Base-by-base conservation (phyloP, 2,888 invertebrate genomes). In the Macrosiphum euphorbiae region DNA sequence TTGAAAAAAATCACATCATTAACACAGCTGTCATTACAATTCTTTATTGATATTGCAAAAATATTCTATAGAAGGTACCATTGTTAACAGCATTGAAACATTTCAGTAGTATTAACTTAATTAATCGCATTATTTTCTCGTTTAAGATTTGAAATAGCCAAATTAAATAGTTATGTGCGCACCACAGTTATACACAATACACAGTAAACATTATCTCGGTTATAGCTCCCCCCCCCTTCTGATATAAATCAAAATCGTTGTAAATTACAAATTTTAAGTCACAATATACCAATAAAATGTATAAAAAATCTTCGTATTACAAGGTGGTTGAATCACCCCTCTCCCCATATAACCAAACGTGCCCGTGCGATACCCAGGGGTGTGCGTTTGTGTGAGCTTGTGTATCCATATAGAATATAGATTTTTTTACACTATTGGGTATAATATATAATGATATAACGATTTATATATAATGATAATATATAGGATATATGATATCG, bases 401-500 rank as follows among this genome's bases (percentile, higher is more conserved):
- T 67, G 35, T 67, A 55, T 55, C 35, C 4, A 44, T 67, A 67
- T 35, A 35, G 16, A 35, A 7, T 67, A 35, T 35, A 67, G 16
- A 67, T 67, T 35, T n/a, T 67, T 13, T 67, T 67, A 67, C 7
- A 16, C 35, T n/a, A n/a, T n/a, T 16, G 67, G 20, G 20, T 67
- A 20, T 67, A 67, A n/a, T 67, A 67, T 67, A 67, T 67, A 28
- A 67, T 67, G 67, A 67, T 67, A 67, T 28, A 58, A 58, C 2
- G 8, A 58, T 58, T 58, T 58, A 26, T 58, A 26, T 58, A 58
- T 61, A 67, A 67, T 67, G 28, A 67, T 67, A 67, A 20, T 16
- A 67, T 78, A 24, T n/a, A 26, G 90, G 90, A 78, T 50, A 90
- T 50, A 61, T 78, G 78, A 90, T 90, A 90, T 90, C 78, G 35